phyloP scores from a whole-genome alignment of 2,113 vertebrate genomes.

The Caretta caretta region DNA sequence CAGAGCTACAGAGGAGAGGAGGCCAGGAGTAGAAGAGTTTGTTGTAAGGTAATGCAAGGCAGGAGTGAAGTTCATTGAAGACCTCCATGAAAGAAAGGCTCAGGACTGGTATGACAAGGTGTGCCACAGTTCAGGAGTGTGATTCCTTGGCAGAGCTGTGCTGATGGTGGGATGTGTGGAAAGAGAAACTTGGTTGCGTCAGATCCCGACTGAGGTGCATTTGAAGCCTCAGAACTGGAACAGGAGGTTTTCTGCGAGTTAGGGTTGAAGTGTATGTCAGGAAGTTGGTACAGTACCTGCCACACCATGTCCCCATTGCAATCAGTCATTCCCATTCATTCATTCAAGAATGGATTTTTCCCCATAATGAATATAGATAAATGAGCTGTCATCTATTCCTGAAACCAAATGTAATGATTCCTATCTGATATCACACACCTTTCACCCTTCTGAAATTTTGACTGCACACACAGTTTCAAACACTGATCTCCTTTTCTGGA shows the following conservation, averaged over 20 bases:
- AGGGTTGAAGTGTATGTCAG: neutral
- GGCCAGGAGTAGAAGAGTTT: neutral
- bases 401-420: neutral
- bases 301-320: neutral
- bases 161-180: neutral
- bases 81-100: accelerated
- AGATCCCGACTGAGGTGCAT: neutral
- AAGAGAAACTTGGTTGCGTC: neutral
- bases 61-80: neutral
- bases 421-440: neutral
- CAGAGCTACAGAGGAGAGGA: neutral
- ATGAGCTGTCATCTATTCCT: neutral
- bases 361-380: neutral
- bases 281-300: neutral
- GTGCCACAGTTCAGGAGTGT: neutral
- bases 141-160: neutral
- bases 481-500: neutral
- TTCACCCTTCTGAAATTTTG: too few species aligned
- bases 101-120: neutral
- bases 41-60: neutral
- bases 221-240: neutral
- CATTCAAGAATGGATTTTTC: neutral
- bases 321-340: neutral
- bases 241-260: neutral
- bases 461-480: neutral